Percentiles rank a stretch among this genome's conserved stretches.
These are phyloP conservation scores for Acrobasis suavella DNA, from an alignment of 2,888 invertebrate genomes.

Conservation along the genomic window DNA sequence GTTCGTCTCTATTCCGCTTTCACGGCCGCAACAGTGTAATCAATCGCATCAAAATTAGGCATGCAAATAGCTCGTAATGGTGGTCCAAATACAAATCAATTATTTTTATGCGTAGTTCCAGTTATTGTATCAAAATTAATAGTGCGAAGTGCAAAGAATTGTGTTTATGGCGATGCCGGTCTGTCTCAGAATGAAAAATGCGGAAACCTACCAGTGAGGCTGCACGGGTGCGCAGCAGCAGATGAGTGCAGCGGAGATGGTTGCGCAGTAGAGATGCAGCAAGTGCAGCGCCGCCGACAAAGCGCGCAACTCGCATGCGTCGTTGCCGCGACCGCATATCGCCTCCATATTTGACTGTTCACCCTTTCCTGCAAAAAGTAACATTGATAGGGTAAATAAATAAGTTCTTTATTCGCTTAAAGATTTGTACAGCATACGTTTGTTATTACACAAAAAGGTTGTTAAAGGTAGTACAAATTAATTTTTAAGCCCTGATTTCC, in stretches of 20 bases:
- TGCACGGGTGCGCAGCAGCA: slow-evolving; percentile 63
- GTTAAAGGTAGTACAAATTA: too few species aligned
- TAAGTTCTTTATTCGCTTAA: too few species aligned
- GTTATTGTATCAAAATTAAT: too few species aligned
- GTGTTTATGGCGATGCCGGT: too few species aligned
- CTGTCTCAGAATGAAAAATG: too few species aligned
- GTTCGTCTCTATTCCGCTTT: not conserved
- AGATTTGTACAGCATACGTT: too few species aligned
- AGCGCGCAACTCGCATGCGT: slow-evolving; percentile 58
- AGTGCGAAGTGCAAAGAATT: too few species aligned
- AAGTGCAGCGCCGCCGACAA: slow-evolving; percentile 66
- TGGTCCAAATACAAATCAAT: not conserved
- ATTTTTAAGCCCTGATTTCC: too few species aligned
- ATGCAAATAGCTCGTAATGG: slow-evolving; percentile 2
- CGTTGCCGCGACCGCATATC: slow-evolving; percentile 57
- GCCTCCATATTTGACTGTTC: slow-evolving; percentile 56
- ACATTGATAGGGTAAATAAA: too few species aligned
- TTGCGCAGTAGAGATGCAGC: slow-evolving; percentile 72
- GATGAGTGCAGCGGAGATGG: slow-evolving; percentile 65
- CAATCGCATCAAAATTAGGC: slow-evolving; percentile 2
- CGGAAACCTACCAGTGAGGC: slow-evolving; percentile 40
- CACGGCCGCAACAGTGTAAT: not conserved
- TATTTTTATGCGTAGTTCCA: too few species aligned
- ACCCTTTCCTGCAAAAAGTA: not conserved
- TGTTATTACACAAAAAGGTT: too few species aligned